Percentiles rank a stretch among this genome's conserved stretches.
phyloP scores from a whole-genome alignment of 2,888 invertebrate genomes.

The Pardosa pseudoannulata region DNA sequence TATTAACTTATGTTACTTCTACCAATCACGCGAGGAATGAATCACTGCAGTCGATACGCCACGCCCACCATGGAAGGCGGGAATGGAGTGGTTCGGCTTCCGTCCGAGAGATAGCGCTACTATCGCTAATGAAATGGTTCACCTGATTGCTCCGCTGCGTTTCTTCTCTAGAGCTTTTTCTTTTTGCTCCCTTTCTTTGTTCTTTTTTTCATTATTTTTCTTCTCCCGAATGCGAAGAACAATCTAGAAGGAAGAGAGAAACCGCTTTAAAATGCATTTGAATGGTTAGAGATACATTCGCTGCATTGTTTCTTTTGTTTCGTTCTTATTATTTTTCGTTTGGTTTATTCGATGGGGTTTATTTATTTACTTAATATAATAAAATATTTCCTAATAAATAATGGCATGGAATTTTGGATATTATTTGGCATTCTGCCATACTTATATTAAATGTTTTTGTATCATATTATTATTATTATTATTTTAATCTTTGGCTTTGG shows the following conservation, averaged over 20 bases:
- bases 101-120: slow-evolving; percentile 43
- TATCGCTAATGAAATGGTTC: slow-evolving; percentile 33
- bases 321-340: no score
- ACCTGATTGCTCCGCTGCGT: slow-evolving; percentile 32
- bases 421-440: no score
- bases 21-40: slow-evolving; percentile 66
- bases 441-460: no score
- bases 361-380: no score
- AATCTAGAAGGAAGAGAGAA: not conserved
- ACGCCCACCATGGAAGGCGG: slow-evolving; percentile 53
- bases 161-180: slow-evolving; percentile 2
- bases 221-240: not conserved
- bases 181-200: not conserved
- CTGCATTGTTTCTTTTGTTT: no score
- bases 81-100: slow-evolving; percentile 27
- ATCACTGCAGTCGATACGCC: slow-evolving; percentile 53
- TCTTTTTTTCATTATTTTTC: not conserved
- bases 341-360: no score
- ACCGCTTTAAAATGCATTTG: slow-evolving; percentile 11
- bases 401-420: no score
- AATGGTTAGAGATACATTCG: not conserved
- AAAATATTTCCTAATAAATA: no score
- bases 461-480: no score
- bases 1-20: slow-evolving; percentile 69
- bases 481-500: no score